phyloP scores from a whole-genome alignment of 2,797 vertebrate genomes.

The Galagoides demidoff region DNA sequence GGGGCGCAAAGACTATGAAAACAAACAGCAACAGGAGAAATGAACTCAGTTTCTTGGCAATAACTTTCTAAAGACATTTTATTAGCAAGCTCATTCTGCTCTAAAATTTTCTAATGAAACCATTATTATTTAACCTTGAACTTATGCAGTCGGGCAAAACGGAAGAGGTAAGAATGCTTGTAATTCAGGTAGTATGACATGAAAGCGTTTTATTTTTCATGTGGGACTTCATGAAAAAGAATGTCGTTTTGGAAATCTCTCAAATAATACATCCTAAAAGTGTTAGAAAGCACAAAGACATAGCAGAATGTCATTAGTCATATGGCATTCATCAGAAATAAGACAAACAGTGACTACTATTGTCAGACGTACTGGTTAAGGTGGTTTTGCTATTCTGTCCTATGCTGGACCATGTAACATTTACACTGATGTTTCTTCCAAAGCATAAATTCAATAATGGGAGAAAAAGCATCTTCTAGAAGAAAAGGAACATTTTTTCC shows the following conservation, averaged over 20 bases:
- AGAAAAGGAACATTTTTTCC: neutral
- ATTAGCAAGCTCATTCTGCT: neutral
- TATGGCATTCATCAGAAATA: neutral
- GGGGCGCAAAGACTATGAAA: neutral
- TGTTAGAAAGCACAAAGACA: neutral
- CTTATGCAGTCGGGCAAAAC: neutral
- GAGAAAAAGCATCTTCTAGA: neutral
- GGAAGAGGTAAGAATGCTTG: conserved; percentile 37
- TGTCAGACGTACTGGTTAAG: neutral
- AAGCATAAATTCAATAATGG: neutral
- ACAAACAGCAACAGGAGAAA: neutral
- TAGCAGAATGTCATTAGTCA: neutral
- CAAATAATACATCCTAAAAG: neutral
- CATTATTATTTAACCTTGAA: conserved; percentile 40
- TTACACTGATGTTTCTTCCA: conserved; percentile 14
- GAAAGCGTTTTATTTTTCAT: conserved; percentile 29
- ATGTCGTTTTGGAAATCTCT: neutral
- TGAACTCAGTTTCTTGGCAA: neutral
- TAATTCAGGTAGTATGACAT: neutral
- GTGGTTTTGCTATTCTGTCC: neutral
- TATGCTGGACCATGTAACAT: neutral
- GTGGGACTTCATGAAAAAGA: conserved; percentile 30
- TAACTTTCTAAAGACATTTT: conserved; percentile 11
- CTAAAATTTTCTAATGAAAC: conserved; percentile 35
- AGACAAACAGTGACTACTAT: neutral